Evolutionary conservation across 2,797 vertebrate species (phyloP), one percentile per base, ranked within the genome.

Genomic region (Sylvilagus floridanus): DNA sequence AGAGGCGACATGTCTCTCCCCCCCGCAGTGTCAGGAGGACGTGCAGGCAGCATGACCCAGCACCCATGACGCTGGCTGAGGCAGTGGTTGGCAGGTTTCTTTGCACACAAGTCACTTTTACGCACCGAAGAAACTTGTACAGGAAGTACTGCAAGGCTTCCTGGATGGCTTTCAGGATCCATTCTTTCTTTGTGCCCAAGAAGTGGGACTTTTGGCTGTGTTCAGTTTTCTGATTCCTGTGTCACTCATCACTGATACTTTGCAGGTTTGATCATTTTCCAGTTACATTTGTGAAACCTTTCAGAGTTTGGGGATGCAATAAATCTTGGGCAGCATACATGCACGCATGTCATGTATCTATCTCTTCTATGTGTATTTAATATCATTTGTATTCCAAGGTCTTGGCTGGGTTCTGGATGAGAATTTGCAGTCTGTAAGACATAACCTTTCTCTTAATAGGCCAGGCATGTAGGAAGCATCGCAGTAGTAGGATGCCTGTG

Each of bases 381-480:
- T 90, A 76, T 65, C 47, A 12, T 77, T 87, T 93, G 90, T 89
- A 76, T 87, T 88, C 22, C 42, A 82, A 85, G 13, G 7, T 66
- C 22, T 95, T 6, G 57, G 21, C 21, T 69, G 81, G 65, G 17
- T 94, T 93, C 84, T 90, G 42, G 68, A 90, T 83, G 32, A 78
- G 63, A 50, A 68, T 42, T 19, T 22, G 71, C 83, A 79, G 17
- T 13, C 79, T 37, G 28, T n/a, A 88, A 86, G 10, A 28, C 52
- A 19, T 35, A 24, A 28, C 2, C 3, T 30, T 94, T 83, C 35
- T 90, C 4, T 22, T 71, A 60, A 21, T 10, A 81, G 72, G 54
- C 5, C 1, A 35, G 52, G 7, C 12, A 14, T 52, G 7, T 52
- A n/a, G 76, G 21, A 71, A 47, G 19, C 54, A 32, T 63, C 11